Percentiles rank a stretch among this genome's conserved stretches.
phyloP scores from a whole-genome alignment of 2,888 invertebrate genomes.

The Acrocyrtus sp. region DNA sequence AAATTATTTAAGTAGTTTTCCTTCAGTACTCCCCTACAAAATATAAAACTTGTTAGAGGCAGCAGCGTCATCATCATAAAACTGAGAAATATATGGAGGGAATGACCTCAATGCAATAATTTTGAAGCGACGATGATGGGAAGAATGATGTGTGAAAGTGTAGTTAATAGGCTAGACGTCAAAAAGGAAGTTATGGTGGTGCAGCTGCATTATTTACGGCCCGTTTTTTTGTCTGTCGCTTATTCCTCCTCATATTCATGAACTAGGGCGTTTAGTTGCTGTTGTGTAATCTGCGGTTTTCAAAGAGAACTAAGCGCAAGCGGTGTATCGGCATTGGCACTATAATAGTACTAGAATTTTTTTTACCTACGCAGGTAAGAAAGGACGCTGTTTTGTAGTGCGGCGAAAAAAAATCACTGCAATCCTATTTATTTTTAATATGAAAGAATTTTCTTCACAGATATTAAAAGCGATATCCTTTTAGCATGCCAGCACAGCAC shows the following conservation, averaged over 20 bases:
- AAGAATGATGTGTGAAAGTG: slow-evolving; percentile 10
- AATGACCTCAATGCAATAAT: slow-evolving; percentile 24
- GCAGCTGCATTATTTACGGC: background rate
- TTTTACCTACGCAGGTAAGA: no score
- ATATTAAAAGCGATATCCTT: no score
- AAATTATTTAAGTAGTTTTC: no score
- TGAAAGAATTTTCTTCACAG: no score
- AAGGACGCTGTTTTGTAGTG: no score
- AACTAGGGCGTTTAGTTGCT: background rate
- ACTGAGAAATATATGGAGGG: background rate
- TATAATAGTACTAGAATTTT: no score
- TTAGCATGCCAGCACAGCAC: no score
- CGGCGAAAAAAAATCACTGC: no score
- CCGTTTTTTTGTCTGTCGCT: background rate
- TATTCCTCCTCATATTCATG: background rate
- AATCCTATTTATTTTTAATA: no score
- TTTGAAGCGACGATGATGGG: background rate
- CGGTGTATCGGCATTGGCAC: no score
- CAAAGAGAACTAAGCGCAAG: no score
- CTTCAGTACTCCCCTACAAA: background rate
- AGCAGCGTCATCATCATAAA: background rate
- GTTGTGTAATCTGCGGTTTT: background rate
- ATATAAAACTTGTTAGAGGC: slow-evolving; percentile 4
- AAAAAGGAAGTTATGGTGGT: background rate
- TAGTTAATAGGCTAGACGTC: background rate